Percentiles rank a stretch among this genome's conserved stretches.
These are phyloP conservation scores for Nothocercus nigrocapillus DNA, from an alignment of 2,113 vertebrate genomes.

Conservation along the genomic window DNA sequence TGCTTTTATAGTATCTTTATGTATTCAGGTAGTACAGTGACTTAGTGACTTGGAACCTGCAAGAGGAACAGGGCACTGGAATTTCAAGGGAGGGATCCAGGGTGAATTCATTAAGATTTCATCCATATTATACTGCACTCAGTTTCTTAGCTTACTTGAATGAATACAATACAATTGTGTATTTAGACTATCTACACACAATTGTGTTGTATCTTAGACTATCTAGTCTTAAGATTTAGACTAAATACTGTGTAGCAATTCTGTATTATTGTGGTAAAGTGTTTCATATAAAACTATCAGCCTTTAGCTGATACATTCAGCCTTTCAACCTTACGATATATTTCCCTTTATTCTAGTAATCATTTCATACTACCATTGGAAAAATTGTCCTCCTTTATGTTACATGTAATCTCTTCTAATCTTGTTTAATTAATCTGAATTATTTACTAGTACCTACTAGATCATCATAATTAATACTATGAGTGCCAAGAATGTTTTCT, in stretches of 20 bases:
- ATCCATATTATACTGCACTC: background rate
- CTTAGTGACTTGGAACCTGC: background rate
- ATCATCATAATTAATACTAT: background rate
- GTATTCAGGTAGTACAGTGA: background rate
- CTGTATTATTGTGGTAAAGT: background rate
- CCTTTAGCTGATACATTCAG: background rate
- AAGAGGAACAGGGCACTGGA: background rate
- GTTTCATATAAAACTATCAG: background rate
- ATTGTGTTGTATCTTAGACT: too few relatives aligned
- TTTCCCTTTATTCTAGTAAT: background rate
- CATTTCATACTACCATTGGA: background rate
- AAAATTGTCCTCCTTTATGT: background rate
- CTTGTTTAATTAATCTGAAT: background rate
- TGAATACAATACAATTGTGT: background rate
- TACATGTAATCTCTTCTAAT: background rate
- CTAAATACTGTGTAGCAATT: background rate
- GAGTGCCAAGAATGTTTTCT: background rate
- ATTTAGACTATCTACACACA: too few relatives aligned
- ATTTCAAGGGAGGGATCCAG: background rate
- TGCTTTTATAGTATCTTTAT: background rate
- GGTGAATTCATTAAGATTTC: background rate
- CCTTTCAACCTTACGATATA: background rate
- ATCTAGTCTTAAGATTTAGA: too few relatives aligned
- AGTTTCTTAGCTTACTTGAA: background rate
- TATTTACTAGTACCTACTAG: background rate